Conservation (phyloP, 1,140 invertebrate genomes). For the Harlomillsia oculata region DNA sequence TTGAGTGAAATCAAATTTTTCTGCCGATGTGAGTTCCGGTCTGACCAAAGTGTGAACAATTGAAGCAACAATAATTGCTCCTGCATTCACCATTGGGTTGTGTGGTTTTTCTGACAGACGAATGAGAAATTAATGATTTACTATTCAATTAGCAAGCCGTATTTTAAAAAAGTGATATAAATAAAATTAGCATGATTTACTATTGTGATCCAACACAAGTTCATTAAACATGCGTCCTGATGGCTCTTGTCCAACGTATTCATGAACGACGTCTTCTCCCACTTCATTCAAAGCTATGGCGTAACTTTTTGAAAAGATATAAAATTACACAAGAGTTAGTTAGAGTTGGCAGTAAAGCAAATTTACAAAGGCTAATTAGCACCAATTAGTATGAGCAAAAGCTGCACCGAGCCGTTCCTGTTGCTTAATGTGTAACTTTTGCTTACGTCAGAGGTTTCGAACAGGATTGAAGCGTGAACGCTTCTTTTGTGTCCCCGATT, state of each 20-base stretch:
- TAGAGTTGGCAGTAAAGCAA: background rate
- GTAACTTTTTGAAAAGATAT: no score
- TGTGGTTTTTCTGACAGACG: conserved; percentile 78
- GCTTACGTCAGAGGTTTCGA: conserved; percentile 38
- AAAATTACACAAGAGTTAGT: background rate
- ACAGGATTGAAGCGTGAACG: conserved; percentile 94
- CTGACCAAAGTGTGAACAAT: conserved; percentile 72
- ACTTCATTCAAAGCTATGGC: conserved; percentile 86
- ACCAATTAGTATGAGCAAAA: no score
- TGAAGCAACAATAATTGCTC: conserved; percentile 84
- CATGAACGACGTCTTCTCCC: conserved; percentile 82
- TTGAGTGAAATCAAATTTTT: conserved; percentile 77
- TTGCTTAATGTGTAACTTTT: no score
- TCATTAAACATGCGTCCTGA: conserved; percentile 94
- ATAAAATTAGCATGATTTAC: conserved; percentile 48
- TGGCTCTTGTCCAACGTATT: conserved; percentile 91
- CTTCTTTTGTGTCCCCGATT: conserved; percentile 79
- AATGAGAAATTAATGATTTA: conserved; percentile 31
- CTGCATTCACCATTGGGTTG: conserved; percentile 97
- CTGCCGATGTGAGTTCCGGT: conserved; percentile 73
- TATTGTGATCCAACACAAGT: conserved; percentile 83
- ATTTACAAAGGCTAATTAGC: background rate
- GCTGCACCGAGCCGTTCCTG: no score
- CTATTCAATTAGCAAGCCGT: background rate
- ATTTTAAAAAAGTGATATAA: background rate